Conservation (phyloP, 1,140 invertebrate species). For the Rhopalosiphum padi region DNA sequence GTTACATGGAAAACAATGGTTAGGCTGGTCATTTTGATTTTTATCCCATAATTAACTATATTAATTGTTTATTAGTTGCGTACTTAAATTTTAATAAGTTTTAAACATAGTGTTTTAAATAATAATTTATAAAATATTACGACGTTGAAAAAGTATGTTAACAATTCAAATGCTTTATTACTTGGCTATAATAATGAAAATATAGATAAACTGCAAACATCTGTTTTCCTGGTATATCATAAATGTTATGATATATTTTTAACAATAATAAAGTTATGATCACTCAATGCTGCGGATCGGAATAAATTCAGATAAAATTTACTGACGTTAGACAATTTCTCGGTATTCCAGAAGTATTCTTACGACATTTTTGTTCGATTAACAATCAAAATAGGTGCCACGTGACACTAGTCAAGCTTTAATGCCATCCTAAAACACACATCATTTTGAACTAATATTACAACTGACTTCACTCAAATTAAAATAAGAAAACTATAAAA, state of each 20-base stretch:
- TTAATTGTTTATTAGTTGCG: neutral
- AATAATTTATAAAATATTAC: neutral
- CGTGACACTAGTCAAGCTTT: neutral
- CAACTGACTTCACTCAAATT: neutral
- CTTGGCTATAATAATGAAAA: neutral
- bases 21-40: neutral
- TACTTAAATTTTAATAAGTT: neutral
- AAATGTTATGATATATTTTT: neutral
- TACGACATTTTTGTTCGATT: neutral
- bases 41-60: too few relatives aligned
- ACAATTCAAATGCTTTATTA: neutral
- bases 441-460: neutral
- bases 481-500: slow-evolving; percentile 3
- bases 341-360: neutral
- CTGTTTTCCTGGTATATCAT: neutral
- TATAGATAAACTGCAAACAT: neutral
- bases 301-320: neutral
- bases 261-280: neutral
- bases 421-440: neutral
- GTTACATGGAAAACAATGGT: neutral
- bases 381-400: neutral
- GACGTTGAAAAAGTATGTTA: neutral
- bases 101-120: neutral
- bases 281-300: neutral
- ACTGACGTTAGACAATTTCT: neutral